Conservation (phyloP, 2,888 invertebrate species). For the Cyaniris semiargus region DNA sequence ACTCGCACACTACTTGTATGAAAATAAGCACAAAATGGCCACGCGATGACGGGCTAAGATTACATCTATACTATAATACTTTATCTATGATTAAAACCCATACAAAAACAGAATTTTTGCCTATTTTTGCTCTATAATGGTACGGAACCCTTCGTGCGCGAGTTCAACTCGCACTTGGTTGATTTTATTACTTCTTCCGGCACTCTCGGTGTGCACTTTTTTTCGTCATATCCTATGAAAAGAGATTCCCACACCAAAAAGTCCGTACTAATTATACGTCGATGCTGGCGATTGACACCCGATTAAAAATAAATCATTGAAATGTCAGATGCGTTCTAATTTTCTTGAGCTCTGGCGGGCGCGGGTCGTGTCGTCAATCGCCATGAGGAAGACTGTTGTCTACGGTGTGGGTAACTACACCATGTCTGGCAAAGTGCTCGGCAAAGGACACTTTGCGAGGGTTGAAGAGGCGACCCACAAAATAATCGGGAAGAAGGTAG, state of each 20-base stretch:
- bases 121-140: too few relatives aligned
- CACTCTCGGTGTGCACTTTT: background rate
- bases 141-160: too few relatives aligned
- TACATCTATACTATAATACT: too few relatives aligned
- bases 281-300: conserved; percentile 19
- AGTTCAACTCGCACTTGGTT: too few relatives aligned
- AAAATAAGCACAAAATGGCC: too few relatives aligned
- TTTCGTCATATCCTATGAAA: background rate
- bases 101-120: too few relatives aligned
- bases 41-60: too few relatives aligned
- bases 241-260: background rate
- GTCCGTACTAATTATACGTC: conserved; percentile 3
- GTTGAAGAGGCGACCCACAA: conserved; percentile 87
- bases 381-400: conserved; percentile 66
- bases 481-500: conserved; percentile 84
- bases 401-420: conserved; percentile 85
- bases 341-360: conserved; percentile 17
- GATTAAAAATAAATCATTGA: conserved; percentile 28
- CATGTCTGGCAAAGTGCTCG: conserved; percentile 85
- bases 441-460: conserved; percentile 88
- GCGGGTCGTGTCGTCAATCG: conserved; percentile 41
- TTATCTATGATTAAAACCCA: too few relatives aligned
- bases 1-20: too few relatives aligned
- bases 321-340: conserved; percentile 27
- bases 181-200: too few relatives aligned